These are phyloP conservation scores for Rhinella marina DNA, from an alignment of 2,797 vertebrate species.

Conservation along the genomic window DNA sequence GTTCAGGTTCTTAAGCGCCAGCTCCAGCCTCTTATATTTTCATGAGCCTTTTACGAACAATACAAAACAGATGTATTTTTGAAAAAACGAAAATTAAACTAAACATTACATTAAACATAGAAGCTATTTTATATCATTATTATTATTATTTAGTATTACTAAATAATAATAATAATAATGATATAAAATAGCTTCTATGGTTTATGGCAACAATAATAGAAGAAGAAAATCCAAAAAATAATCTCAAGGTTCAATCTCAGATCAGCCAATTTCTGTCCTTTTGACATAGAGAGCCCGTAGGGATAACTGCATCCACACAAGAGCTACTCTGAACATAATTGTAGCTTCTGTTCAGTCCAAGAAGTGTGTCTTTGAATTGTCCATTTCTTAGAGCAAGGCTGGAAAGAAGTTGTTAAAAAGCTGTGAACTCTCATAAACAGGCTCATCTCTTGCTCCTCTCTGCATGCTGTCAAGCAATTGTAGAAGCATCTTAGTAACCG, in stretches of 20 bases:
- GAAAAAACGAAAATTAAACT: no score
- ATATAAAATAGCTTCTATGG: no score
- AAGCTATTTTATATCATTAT: no score
- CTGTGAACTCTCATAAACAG: background rate
- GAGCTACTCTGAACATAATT: background rate
- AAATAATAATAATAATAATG: no score
- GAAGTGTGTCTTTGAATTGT: background rate
- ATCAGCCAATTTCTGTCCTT: background rate
- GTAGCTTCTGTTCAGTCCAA: background rate
- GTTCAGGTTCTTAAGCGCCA: no score
- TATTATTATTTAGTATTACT: no score
- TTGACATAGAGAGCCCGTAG: background rate
- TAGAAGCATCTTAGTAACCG: conserved; percentile 1
- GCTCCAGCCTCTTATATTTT: no score
- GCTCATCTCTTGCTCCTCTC: background rate
- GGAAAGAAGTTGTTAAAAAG: conserved; percentile 3
- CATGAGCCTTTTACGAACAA: no score
- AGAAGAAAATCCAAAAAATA: background rate
- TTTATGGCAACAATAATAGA: background rate
- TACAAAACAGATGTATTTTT: no score
- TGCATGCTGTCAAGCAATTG: conserved; percentile 29
- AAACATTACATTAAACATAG: no score
- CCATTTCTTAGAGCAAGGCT: background rate
- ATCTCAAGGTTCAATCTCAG: background rate
- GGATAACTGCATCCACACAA: no score